Conservation (phyloP, 2,888 invertebrate species). For the Nematopogon swammerdamellus region DNA sequence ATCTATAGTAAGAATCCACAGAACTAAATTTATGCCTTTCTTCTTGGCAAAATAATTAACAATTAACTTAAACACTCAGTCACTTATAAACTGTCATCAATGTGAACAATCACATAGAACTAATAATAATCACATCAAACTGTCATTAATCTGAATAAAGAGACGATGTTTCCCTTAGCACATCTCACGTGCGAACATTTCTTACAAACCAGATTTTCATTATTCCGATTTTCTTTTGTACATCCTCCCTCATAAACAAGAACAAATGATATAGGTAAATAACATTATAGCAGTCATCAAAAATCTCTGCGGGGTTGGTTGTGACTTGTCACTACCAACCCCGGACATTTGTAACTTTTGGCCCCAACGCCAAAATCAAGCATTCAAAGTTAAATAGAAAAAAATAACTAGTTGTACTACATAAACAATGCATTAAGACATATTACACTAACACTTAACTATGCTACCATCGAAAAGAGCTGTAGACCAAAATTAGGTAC, state of each 20-base stretch:
- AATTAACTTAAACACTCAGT: no score
- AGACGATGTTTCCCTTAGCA: conserved; percentile 2
- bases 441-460: no score
- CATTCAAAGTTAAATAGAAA: conserved; percentile 3
- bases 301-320: neutral
- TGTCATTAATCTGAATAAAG: conserved; percentile 2
- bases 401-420: neutral
- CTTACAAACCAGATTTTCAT: neutral
- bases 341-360: conserved; percentile 4
- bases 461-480: no score
- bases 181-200: conserved; percentile 1
- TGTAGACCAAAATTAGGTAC: no score
- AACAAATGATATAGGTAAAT: neutral
- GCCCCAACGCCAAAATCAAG: conserved; percentile 4
- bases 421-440: no score
- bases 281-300: conserved; percentile 1
- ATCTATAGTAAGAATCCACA: no score
- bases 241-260: conserved; percentile 2
- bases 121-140: no score
- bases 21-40: no score
- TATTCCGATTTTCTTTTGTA: conserved; percentile 1
- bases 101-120: no score
- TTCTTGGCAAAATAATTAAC: no score
- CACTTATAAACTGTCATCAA: no score
- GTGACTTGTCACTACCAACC: conserved; percentile 3